Base-by-base conservation (phyloP, 53 echinoderm and acorn worm species). In the Apostichopus leukothele region DNA sequence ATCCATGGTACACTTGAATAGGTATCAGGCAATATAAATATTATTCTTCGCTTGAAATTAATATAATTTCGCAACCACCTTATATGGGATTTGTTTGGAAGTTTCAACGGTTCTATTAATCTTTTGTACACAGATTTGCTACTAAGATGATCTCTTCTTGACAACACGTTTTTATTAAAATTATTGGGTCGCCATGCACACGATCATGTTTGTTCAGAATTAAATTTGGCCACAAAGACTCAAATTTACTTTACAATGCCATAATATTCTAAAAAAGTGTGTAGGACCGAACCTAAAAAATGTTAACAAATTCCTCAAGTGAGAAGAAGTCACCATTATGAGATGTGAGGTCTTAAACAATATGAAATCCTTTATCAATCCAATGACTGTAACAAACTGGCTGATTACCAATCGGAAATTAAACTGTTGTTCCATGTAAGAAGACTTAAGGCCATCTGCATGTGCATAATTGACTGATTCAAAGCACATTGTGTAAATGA, bases 181-280 rank as follows among this genome's bases (percentile, higher is more conserved):
- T 75, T 20, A 25, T 10, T 25, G 20, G 76, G 23, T 16, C 76
- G 0, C 10, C 76, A 18, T 14, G 19, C 39, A 39, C 76, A 39
- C 39, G 39, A 75, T 75, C 9, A 75, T 75, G 20, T 18, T 0
- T 9, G 19, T 75, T 13, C 19, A 14, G 23, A 75, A 75, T 14
- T n/a, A 25, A 75, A 19, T 39, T 75, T 75, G 76, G 76, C 39
- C 76, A 75, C 16, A 20, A 16, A 20, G 76, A 75, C 16, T 75
- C 25, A 75, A 75, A n/a, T 75, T 4, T 14, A 20, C 14, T 20
- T 75, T 16, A 75, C 16, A 75, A 75, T 20, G 13, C 76, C 76
- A 75, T 75, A 75, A 20, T 75, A 75, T 20, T 75, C 76, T 75
- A 75, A 75, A 19, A 25, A 75, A 39, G 20, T 75, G 76, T 18